Base-by-base conservation (phyloP, 53 echinoderm and acorn worm species). In the Stichopus horrens region DNA sequence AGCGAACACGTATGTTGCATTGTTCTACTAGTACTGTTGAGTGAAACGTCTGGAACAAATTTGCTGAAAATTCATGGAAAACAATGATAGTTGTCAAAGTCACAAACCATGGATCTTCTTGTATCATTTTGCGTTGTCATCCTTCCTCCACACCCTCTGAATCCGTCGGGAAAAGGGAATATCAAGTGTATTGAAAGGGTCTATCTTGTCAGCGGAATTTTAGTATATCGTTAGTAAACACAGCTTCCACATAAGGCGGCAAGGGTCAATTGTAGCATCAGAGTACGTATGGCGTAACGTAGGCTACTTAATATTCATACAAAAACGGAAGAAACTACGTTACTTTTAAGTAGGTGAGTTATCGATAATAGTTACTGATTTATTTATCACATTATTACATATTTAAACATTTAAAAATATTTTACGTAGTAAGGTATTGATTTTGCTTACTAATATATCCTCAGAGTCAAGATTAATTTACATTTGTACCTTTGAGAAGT, bases 91-190 rank as follows among this genome's bases (percentile, higher is more conserved):
- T 81, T 81, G 81, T 57, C 81, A 81, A 81, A 81, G 81, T 81
- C 81, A 86, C 86, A 86, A 86, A 86, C 86, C 86, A 86, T 86
- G 86, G 86, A 86, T 86, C 86, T 86, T 68, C 86, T 65, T 65
- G 86, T 51, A 66, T 86, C 86, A 65, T 65, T 86, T 86, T 86
- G 86, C 23, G 86, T 51, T 66, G 71, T 52, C 86, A 86, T 86
- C 22, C 67, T 66, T 65, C 67, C 66, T 60, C 51, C 84, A 83
- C 23, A 83, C 8, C 53, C 54, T 79, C 79, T 55, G 56, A 53
- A 10, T 19, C 54, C 7, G 79, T 55, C 79, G 20, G 55, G 63
- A 63, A 63, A 63, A 13, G 16, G 63, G 63, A 63, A 63, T 6
- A 63, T 63, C 63, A 63, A 63, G 11, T 63, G 63, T 63, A 16